Base-by-base conservation (phyloP, 2,888 invertebrate species). In the Lepeophtheirus nordmannii region DNA sequence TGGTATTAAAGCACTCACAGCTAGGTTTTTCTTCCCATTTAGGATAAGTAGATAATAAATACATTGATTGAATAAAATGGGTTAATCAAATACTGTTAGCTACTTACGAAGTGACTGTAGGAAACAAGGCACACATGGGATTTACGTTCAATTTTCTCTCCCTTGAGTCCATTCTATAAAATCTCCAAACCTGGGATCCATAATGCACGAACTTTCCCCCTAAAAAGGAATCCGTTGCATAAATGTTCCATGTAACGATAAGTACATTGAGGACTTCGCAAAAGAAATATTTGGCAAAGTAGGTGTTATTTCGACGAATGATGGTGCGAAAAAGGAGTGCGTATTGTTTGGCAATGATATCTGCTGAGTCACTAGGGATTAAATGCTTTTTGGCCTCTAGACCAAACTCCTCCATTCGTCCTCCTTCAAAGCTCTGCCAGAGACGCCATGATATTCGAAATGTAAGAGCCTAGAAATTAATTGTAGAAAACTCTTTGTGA, bases 91-190 rank as follows among this genome's bases (percentile, higher is more conserved):
- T 57, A 14, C 2, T 53, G 7, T 57, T 11, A 14, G 20, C 22
- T 23, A 22, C 62, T 62, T 62, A 62, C 62, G 62, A 62, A 40
- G 62, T 62, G 62, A 62, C 62, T 22, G 62, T 62, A 17, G 62
- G 62, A 17, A 62, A 62, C 14, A 62, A 23, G n/a, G 62, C 39
- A 17, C 62, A 62, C 62, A 62, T 62, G 8, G 62, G 62, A 14
- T 17, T 62, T 17, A 30, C 17, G 17, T 41, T 38, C 20, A 14
- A 39, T n/a, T n/a, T 40, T 10, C n/a, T 14, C 10, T 37, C 17
- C 17, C 39, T 17, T 10, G 20, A 39, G 9, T 20, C n/a, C n/a
- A 14, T 17, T 41, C 30, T n/a, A 30, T 62, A 62, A 40, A 22
- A 30, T 9, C 41, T 41, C 39, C 41, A 62, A 10, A 62, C 62